phyloP scores from a whole-genome alignment of 2,888 invertebrate species.

The Epirrhoe alternata region DNA sequence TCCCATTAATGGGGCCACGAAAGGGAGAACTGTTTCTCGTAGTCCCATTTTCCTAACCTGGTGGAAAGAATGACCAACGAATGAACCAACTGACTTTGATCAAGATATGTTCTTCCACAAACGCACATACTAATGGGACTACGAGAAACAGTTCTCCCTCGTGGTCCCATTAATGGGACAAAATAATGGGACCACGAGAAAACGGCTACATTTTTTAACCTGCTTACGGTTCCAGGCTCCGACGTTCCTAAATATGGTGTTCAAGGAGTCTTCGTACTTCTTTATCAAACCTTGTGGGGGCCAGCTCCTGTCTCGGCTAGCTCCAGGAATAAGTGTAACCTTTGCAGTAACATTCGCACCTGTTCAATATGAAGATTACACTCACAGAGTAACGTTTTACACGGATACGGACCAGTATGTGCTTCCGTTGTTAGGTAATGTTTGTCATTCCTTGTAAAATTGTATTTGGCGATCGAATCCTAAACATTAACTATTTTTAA shows the following conservation, averaged over 20 bases:
- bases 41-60: too few relatives aligned
- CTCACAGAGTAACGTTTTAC: slow-evolving; percentile 79
- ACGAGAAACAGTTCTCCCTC: too few relatives aligned
- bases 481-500: slow-evolving; percentile 1
- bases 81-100: too few relatives aligned
- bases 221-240: slow-evolving; percentile 69
- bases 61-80: too few relatives aligned
- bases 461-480: neutral
- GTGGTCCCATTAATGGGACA: too few relatives aligned
- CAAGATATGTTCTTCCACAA: too few relatives aligned
- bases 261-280: slow-evolving; percentile 81
- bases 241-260: slow-evolving; percentile 77
- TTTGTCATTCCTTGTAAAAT: neutral
- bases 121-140: too few relatives aligned
- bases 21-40: too few relatives aligned
- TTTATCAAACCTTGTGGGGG: slow-evolving; percentile 73
- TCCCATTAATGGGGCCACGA: too few relatives aligned
- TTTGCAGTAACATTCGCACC: slow-evolving; percentile 87
- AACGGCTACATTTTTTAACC: too few relatives aligned
- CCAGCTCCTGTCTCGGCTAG: slow-evolving; percentile 83
- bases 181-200: too few relatives aligned
- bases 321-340: slow-evolving; percentile 88
- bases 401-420: slow-evolving; percentile 82
- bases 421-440: slow-evolving; percentile 86
- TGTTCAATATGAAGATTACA: slow-evolving; percentile 82